phyloP scores from a whole-genome alignment of 2,113 vertebrate species.

The Myrmecobius fasciatus region DNA sequence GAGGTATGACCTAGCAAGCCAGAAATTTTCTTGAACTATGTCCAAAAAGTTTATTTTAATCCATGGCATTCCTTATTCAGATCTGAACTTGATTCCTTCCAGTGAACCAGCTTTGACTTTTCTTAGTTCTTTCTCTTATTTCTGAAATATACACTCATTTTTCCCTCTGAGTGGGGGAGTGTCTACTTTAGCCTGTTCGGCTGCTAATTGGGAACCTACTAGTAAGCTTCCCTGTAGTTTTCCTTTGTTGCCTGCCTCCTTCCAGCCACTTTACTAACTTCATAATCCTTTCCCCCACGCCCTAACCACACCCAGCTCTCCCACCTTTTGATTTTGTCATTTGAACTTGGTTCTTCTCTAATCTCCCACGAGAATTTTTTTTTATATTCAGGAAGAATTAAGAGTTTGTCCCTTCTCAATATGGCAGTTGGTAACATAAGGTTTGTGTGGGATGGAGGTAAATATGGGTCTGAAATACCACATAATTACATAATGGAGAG shows the following conservation, averaged over 20 bases:
- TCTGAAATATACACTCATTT: neutral
- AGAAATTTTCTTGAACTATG: neutral
- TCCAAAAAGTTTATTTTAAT: constrained; percentile 7
- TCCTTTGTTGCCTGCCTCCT: neutral
- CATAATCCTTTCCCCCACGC: neutral
- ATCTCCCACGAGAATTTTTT: neutral
- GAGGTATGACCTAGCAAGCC: neutral
- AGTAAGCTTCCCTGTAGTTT: neutral
- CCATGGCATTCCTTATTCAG: neutral
- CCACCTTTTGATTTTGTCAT: neutral
- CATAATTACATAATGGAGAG: constrained; percentile 65
- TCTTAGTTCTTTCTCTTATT: neutral
- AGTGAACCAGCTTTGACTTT: neutral
- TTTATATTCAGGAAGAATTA: neutral
- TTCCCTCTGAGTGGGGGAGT: neutral
- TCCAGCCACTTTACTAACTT: neutral
- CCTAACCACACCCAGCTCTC: neutral
- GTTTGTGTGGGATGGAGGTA: constrained; percentile 67
- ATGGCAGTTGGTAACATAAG: constrained; percentile 61
- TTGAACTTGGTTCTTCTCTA: neutral
- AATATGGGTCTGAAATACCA: constrained; percentile 64
- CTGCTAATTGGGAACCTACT: neutral
- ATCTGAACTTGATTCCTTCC: neutral
- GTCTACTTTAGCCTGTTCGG: neutral
- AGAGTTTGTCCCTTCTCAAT: constrained; percentile 16